Evolutionary conservation across 2,113 vertebrate genomes (phyloP).

Genomic region (Ia io): DNA sequence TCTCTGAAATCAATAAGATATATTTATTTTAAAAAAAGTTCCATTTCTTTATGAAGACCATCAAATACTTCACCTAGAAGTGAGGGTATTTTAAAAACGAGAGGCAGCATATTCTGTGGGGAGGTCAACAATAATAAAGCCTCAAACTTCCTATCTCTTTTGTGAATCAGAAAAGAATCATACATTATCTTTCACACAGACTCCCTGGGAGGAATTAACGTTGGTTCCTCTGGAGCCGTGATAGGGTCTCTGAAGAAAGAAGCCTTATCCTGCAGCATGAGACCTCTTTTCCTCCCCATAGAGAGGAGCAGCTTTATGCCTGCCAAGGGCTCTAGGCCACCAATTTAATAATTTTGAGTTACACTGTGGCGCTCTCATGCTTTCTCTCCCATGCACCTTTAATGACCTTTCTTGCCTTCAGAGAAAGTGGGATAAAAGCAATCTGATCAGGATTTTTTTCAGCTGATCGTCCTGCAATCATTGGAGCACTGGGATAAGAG

Average conservation of each 20-base stretch:
- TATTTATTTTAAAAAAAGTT: background rate
- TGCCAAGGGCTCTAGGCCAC: background rate
- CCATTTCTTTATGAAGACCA: conserved; percentile 19
- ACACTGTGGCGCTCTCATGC: background rate
- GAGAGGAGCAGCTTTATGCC: background rate
- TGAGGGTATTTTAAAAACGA: conserved; percentile 73
- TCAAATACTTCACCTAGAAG: conserved; percentile 53
- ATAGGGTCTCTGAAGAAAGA: conserved; percentile 29
- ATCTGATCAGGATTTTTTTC: conserved; percentile 18
- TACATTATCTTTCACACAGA: conserved; percentile 65
- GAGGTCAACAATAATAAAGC: conserved; percentile 77
- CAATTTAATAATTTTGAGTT: conserved; percentile 43
- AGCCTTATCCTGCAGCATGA: background rate
- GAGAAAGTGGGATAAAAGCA: background rate
- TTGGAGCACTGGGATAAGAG: background rate
- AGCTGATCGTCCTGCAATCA: background rate
- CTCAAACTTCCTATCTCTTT: conserved; percentile 68
- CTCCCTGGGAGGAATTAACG: conserved; percentile 68
- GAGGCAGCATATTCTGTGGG: conserved; percentile 57
- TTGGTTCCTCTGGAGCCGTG: conserved; percentile 29
- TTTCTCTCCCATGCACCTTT: background rate
- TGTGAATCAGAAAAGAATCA: conserved; percentile 72
- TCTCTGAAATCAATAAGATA: too few relatives aligned
- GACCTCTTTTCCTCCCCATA: background rate
- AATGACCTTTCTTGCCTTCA: conserved; percentile 45